A percentile compares a stretch with the other conserved stretches of the same genome.
phyloP scores from a whole-genome alignment of 2,797 vertebrate genomes.

The Oceanodroma leucorhoa region DNA sequence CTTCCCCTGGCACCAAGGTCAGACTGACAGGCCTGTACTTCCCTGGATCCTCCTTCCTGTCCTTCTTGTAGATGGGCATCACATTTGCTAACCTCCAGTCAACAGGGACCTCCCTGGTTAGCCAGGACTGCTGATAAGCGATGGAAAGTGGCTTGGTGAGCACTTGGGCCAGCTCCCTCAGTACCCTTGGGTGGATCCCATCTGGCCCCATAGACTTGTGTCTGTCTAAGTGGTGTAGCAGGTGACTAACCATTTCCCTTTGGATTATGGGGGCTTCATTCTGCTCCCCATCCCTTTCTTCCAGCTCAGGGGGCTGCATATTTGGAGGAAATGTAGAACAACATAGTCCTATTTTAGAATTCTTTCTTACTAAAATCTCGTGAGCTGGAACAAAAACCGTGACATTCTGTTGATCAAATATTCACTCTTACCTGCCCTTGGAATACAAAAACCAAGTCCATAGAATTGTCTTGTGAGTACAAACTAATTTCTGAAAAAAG shows the following conservation, averaged over 20 bases:
- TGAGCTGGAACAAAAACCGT: neutral
- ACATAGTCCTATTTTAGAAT: neutral
- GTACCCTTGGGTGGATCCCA: neutral
- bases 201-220: no score
- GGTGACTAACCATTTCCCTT: no score
- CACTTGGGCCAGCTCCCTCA: neutral
- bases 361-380: neutral
- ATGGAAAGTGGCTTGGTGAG: neutral
- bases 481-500: neutral
- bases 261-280: neutral
- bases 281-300: neutral
- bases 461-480: neutral
- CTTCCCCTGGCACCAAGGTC: neutral
- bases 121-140: neutral
- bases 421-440: neutral
- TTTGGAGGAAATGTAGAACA: neutral
- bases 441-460: neutral
- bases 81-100: neutral
- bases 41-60: neutral
- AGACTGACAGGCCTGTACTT: neutral
- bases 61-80: neutral
- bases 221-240: no score
- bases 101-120: no score
- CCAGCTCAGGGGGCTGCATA: neutral
- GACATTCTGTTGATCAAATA: neutral